Conservation (phyloP, 2,113 vertebrate species). For the Clarias magur region DNA sequence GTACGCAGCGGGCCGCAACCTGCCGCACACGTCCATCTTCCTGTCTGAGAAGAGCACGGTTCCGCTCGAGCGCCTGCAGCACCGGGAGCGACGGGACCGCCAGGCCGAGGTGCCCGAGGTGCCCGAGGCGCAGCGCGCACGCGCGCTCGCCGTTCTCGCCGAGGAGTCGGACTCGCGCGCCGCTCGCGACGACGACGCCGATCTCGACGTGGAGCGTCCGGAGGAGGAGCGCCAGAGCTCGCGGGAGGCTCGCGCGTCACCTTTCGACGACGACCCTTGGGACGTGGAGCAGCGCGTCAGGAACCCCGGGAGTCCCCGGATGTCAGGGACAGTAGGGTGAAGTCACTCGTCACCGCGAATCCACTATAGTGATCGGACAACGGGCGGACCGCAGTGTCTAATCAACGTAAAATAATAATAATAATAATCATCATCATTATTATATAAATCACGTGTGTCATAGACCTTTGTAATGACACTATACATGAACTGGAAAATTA, state of each 20-base stretch:
- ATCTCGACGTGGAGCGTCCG: conserved; percentile 60
- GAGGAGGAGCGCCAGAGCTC: conserved; percentile 68
- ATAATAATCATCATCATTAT: not conserved
- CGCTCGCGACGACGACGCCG: conserved; percentile 64
- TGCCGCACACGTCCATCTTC: conserved; percentile 84
- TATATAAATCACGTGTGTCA: not conserved
- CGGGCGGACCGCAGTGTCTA: conserved; percentile 51
- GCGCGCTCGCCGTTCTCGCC: not conserved
- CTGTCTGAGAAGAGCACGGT: conserved; percentile 82
- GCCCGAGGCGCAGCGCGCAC: not conserved
- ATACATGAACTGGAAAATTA: not conserved
- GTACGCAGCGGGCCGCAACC: conserved; percentile 76
- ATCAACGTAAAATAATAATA: not conserved
- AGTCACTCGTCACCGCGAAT: not conserved
- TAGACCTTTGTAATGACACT: not conserved
- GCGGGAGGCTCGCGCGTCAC: conserved; percentile 66
- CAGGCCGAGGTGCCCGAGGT: conserved; percentile 58
- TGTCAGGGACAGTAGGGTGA: conserved; percentile 61
- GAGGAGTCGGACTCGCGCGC: conserved; percentile 76
- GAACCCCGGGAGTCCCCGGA: conserved; percentile 70
- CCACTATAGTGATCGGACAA: conserved; percentile 27
- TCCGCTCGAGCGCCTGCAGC: conserved; percentile 81
- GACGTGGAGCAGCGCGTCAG: conserved; percentile 69
- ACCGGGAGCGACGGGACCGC: conserved; percentile 81
- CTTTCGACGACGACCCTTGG: conserved; percentile 77